Percentiles rank a stretch among this genome's conserved stretches.
Conservation (phyloP, 2,113 vertebrate species). For the Daubentonia madagascariensis region DNA sequence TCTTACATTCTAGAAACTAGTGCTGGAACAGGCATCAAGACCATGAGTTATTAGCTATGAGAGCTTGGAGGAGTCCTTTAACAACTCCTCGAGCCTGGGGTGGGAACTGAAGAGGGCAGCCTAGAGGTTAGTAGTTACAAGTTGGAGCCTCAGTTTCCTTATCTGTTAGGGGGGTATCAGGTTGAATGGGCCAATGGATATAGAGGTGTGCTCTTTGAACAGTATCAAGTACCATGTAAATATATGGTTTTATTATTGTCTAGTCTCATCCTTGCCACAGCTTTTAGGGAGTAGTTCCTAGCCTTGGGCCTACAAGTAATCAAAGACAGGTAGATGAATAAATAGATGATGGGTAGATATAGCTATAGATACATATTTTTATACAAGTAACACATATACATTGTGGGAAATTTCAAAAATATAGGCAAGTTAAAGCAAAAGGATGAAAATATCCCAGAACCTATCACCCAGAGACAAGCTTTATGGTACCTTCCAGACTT, state of each 20-base stretch:
- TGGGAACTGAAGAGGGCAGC: not conserved
- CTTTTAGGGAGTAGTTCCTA: not conserved
- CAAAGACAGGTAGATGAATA: not conserved
- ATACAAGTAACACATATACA: not conserved
- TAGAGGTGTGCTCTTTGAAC: not conserved
- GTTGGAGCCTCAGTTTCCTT: not conserved
- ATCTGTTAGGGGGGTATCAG: not conserved
- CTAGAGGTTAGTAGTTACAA: not conserved
- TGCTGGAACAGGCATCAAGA: not conserved
- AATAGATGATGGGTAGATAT: not conserved
- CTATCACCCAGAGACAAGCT: not conserved
- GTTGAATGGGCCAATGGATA: not conserved
- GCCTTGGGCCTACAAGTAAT: not conserved
- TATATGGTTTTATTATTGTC: not conserved
- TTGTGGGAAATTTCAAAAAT: constrained; percentile 9
- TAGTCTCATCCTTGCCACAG: not conserved
- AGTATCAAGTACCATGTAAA: not conserved
- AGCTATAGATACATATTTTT: not conserved
- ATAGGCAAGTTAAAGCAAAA: constrained; percentile 6
- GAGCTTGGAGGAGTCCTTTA: not conserved
- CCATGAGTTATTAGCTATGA: not conserved
- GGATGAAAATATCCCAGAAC: not conserved
- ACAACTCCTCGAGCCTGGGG: not conserved
- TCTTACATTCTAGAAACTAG: constrained; percentile 26
- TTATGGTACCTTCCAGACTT: not conserved